Evolutionary conservation across 1,140 invertebrate genomes (phyloP).

Genomic region (Dreissena polymorpha): DNA sequence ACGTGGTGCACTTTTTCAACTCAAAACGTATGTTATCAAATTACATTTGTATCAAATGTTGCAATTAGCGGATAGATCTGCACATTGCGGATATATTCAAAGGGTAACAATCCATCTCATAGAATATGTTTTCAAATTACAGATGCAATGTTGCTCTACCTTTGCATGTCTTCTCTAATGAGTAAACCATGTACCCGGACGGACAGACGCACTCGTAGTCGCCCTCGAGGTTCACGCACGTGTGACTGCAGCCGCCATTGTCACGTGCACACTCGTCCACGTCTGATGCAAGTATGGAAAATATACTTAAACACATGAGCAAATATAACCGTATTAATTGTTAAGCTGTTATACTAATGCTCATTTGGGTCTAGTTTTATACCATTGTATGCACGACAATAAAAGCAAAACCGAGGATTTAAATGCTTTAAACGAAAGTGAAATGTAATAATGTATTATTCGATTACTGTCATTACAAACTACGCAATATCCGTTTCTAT

Average conservation of each 20-base stretch:
- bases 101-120: too few species aligned
- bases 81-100: too few species aligned
- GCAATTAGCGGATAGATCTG: too few species aligned
- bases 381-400: background rate
- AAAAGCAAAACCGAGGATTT: too few species aligned
- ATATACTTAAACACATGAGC: conserved; percentile 72
- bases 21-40: too few species aligned
- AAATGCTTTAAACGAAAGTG: too few species aligned
- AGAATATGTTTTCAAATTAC: too few species aligned
- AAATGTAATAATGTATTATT: too few species aligned
- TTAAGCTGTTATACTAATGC: background rate
- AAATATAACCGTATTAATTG: conserved; percentile 9
- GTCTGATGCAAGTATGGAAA: conserved; percentile 75
- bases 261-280: conserved; percentile 86
- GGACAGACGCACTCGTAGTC: conserved; percentile 90
- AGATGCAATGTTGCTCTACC: conserved; percentile 51
- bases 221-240: conserved; percentile 87
- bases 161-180: conserved; percentile 66
- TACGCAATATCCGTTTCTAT: too few species aligned
- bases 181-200: conserved; percentile 83
- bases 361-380: background rate
- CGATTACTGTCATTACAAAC: too few species aligned
- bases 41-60: too few species aligned
- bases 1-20: too few species aligned
- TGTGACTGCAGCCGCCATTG: conserved; percentile 83